Conservation (phyloP, 2,888 invertebrate genomes). For the Coleophora flavipennella region DNA sequence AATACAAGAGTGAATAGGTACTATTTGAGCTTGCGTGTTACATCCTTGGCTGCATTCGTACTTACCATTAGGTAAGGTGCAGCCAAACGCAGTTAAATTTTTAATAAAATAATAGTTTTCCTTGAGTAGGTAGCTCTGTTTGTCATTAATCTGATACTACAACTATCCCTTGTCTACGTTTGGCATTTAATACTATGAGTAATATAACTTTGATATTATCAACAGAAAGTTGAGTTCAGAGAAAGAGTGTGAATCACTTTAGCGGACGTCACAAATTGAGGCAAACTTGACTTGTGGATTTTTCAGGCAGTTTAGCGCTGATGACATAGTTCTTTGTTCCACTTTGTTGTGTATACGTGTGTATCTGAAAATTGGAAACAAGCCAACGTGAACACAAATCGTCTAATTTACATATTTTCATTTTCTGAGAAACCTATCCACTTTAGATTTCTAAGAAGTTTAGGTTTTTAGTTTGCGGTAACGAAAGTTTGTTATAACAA, state of each 20-base stretch:
- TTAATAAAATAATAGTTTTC: too few relatives aligned
- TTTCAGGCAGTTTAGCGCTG: constrained; percentile 6
- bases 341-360: constrained; percentile 9
- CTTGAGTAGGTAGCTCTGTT: too few relatives aligned
- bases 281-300: constrained; percentile 2
- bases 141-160: too few relatives aligned
- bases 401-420: constrained; percentile 11
- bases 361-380: constrained; percentile 6
- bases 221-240: constrained; percentile 4
- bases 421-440: constrained; percentile 9
- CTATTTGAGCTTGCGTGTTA: too few relatives aligned
- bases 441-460: background rate
- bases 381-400: constrained; percentile 10
- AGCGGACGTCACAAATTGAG: background rate
- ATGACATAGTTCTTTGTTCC: constrained; percentile 12
- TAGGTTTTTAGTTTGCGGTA: too few relatives aligned
- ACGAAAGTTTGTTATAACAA: too few relatives aligned
- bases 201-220: background rate
- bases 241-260: constrained; percentile 5
- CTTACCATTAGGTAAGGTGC: too few relatives aligned
- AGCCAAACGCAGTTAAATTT: too few relatives aligned
- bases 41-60: too few relatives aligned
- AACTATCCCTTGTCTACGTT: too few relatives aligned
- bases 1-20: too few relatives aligned
- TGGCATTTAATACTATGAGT: too few relatives aligned